These are phyloP conservation scores for Entelurus aequoreus DNA, from an alignment of 2,113 vertebrate genomes.

Conservation along the genomic window DNA sequence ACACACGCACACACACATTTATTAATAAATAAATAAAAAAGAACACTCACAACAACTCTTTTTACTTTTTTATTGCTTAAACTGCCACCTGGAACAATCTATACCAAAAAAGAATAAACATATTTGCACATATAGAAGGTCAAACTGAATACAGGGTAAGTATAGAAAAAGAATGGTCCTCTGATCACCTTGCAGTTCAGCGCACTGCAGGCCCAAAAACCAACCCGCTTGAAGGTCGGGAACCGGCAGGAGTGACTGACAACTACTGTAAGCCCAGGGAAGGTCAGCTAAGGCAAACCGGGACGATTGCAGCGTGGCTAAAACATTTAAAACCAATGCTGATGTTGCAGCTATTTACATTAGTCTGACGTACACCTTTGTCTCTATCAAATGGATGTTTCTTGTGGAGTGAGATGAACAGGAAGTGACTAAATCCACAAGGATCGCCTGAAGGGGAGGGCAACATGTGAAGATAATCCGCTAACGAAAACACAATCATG, in stretches of 20 bases:
- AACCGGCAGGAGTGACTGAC: slow-evolving; percentile 68
- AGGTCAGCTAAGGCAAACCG: slow-evolving; percentile 84
- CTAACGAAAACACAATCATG: slow-evolving; percentile 21
- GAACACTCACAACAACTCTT: slow-evolving; percentile 36
- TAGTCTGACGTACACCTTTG: slow-evolving; percentile 7
- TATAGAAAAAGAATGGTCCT: slow-evolving; percentile 91
- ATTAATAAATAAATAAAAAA: not conserved
- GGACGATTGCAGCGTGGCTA: slow-evolving; percentile 69
- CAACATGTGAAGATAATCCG: slow-evolving; percentile 9
- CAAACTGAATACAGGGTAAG: slow-evolving; percentile 81
- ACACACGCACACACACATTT: too few species aligned
- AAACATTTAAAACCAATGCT: slow-evolving; percentile 48
- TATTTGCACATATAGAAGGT: slow-evolving; percentile 89
- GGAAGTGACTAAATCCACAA: slow-evolving; percentile 21
- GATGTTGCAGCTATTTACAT: slow-evolving; percentile 50
- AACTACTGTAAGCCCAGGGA: slow-evolving; percentile 72
- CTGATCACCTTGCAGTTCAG: slow-evolving; percentile 76
- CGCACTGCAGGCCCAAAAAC: slow-evolving; percentile 66
- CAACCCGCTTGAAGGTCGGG: slow-evolving; percentile 69
- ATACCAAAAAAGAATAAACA: slow-evolving; percentile 89
- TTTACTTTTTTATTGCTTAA: slow-evolving; percentile 94
- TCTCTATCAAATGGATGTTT: slow-evolving; percentile 17
- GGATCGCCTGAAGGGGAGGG: slow-evolving; percentile 27
- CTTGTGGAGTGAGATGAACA: slow-evolving; percentile 26
- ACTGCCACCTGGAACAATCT: slow-evolving; percentile 93